phyloP scores from a whole-genome alignment of 2,888 invertebrate species.

The Cosmopolites sordidus region DNA sequence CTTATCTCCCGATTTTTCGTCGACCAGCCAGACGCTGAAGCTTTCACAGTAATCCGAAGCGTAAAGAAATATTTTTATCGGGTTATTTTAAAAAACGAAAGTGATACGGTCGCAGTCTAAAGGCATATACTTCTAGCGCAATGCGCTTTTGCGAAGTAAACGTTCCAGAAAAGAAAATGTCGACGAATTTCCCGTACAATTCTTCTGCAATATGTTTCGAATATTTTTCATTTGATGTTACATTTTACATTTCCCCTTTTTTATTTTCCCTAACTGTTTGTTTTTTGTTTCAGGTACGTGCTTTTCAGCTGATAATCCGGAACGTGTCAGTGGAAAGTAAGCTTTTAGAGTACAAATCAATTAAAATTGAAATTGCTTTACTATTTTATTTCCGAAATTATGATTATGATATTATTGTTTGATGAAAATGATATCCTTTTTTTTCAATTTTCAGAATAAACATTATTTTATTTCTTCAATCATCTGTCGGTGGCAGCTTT shows the following conservation, averaged over 20 bases:
- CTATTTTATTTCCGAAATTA: too few relatives aligned
- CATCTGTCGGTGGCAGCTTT: too few relatives aligned
- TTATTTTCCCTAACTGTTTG: neutral
- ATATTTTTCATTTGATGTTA: conserved; percentile 8
- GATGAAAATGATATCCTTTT: too few relatives aligned
- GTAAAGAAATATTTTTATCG: conserved; percentile 16
- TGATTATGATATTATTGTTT: too few relatives aligned
- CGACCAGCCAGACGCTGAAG: conserved; percentile 13
- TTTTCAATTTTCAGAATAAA: too few relatives aligned
- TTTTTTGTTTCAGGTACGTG: neutral
- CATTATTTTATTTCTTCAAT: too few relatives aligned
- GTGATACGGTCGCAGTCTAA: conserved; percentile 9
- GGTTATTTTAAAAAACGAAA: conserved; percentile 20
- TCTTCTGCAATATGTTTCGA: conserved; percentile 9
- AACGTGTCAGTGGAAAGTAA: too few relatives aligned
- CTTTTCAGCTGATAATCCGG: neutral
- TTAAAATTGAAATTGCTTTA: neutral
- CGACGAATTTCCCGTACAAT: conserved; percentile 9
- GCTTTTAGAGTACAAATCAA: neutral
- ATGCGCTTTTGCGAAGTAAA: conserved; percentile 11
- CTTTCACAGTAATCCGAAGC: conserved; percentile 8
- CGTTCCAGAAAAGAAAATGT: conserved; percentile 10
- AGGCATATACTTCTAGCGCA: conserved; percentile 2
- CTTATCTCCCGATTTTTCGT: conserved; percentile 21
- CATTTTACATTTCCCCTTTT: neutral